Evolutionary conservation across 1,140 invertebrate genomes (phyloP).

Genomic region (Listronotus bonariensis): DNA sequence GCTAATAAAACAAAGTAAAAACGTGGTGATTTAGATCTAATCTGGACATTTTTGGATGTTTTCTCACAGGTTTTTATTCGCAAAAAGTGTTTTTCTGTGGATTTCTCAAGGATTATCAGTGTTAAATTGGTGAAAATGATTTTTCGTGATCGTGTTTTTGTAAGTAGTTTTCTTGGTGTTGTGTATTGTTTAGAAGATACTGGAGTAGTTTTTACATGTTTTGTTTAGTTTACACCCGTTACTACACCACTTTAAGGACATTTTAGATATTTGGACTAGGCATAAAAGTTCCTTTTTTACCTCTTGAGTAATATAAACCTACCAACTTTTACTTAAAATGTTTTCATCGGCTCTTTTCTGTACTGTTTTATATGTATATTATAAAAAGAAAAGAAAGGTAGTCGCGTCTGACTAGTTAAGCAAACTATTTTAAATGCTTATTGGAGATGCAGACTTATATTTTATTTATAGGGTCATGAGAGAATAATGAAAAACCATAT

Average conservation of each 20-base stretch:
- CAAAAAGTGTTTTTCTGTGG: neutral
- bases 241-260: neutral
- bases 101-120: conserved; percentile 7
- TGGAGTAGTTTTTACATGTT: conserved; percentile 8
- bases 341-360: no score
- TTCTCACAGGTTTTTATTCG: neutral
- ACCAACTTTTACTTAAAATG: no score
- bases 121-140: neutral
- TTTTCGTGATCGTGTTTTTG: conserved; percentile 9
- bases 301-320: no score
- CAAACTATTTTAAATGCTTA: no score
- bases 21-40: conserved; percentile 7
- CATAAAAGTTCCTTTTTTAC: no score
- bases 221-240: neutral
- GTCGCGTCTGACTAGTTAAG: no score
- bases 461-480: no score
- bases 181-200: neutral
- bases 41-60: conserved; percentile 3
- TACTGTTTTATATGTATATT: no score
- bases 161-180: conserved; percentile 8
- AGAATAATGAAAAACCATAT: no score
- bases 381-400: no score
- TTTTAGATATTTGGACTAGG: neutral
- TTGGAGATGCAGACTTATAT: no score
- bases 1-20: conserved; percentile 9